Conservation (phyloP, 2,888 invertebrate genomes). For the Plebejus melissa region DNA sequence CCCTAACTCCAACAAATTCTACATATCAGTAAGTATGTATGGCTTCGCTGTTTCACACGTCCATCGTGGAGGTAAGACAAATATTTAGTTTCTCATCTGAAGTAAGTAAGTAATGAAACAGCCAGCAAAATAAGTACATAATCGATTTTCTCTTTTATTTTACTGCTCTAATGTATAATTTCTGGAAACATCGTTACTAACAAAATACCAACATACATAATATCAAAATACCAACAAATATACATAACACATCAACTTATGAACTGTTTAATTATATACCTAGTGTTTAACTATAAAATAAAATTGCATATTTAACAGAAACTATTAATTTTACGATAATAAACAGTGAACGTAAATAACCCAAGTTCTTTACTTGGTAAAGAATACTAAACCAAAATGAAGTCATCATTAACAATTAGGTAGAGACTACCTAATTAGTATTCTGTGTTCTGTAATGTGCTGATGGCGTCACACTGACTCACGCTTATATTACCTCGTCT, state of each 20-base stretch:
- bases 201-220: no score
- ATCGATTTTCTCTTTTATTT: neutral
- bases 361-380: neutral
- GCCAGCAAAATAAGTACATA: no score
- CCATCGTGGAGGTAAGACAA: no score
- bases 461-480: conserved; percentile 58
- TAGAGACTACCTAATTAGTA: conserved; percentile 10
- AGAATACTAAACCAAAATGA: conserved; percentile 34
- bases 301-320: neutral
- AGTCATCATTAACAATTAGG: conserved; percentile 11
- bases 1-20: no score
- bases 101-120: no score
- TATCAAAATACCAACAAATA: no score
- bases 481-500: conserved; percentile 41
- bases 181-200: no score
- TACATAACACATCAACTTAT: neutral
- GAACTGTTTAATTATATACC: no score
- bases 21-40: no score
- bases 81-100: no score
- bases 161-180: neutral
- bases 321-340: neutral
- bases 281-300: no score
- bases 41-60: no score
- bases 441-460: conserved; percentile 36
- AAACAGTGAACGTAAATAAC: neutral